Conservation (phyloP, 2,113 vertebrate species). For the Oceanites oceanicus region DNA sequence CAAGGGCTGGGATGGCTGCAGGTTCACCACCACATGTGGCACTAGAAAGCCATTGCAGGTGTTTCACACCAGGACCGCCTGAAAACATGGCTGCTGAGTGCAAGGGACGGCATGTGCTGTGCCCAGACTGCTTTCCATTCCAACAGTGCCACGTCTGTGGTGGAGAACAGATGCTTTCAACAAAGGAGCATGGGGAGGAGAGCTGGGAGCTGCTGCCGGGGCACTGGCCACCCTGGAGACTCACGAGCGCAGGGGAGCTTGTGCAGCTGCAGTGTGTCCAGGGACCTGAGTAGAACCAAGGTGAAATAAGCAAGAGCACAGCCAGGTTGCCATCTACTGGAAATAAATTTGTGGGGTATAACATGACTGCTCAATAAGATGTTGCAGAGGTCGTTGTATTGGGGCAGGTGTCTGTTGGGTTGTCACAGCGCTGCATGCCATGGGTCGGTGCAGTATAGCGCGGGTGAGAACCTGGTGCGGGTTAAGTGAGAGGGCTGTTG, state of each 20-base stretch:
- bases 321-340: not conserved
- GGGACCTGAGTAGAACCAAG: fast-evolving
- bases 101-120: not conserved
- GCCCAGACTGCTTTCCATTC: not conserved
- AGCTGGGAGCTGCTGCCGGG: not conserved
- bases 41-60: not conserved
- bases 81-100: not conserved
- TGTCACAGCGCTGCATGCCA: too few relatives aligned
- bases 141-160: fast-evolving
- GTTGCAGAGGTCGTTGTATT: too few relatives aligned
- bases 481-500: too few relatives aligned
- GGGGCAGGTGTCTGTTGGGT: too few relatives aligned
- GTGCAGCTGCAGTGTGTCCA: fast-evolving
- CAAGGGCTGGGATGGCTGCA: fast-evolving
- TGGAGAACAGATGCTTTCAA: not conserved
- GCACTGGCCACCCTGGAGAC: fast-evolving
- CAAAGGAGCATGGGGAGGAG: fast-evolving
- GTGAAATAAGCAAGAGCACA: not conserved
- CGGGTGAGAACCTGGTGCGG: too few relatives aligned
- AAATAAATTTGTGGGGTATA: not conserved
- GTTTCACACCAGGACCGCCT: not conserved
- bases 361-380: fast-evolving
- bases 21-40: not conserved
- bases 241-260: fast-evolving
- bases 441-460: too few relatives aligned